These are phyloP conservation scores for Orchestes rusci DNA, from an alignment of 2,888 invertebrate genomes.

Conservation along the genomic window DNA sequence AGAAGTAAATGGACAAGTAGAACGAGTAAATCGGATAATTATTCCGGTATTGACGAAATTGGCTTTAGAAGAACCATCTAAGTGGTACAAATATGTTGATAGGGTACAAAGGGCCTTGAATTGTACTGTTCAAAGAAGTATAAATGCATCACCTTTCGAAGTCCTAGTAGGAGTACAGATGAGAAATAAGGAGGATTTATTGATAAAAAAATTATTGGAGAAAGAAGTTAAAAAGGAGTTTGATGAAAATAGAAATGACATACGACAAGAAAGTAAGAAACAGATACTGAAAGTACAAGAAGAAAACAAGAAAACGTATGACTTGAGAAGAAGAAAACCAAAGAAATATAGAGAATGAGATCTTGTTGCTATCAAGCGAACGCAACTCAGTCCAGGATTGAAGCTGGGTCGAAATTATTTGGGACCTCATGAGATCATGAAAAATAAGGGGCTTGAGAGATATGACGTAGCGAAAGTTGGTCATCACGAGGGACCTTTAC, in stretches of 20 bases:
- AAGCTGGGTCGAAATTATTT: slow-evolving; percentile 36
- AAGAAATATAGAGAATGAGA: slow-evolving; percentile 27
- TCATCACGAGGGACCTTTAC: slow-evolving; percentile 15
- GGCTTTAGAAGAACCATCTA: slow-evolving; percentile 14
- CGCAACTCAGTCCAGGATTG: slow-evolving; percentile 36
- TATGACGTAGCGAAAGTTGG: no score
- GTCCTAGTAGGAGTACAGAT: slow-evolving; percentile 14
- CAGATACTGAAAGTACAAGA: slow-evolving; percentile 23
- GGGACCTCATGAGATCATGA: slow-evolving; percentile 31
- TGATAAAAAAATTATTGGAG: slow-evolving; percentile 32
- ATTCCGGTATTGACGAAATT: slow-evolving; percentile 17
- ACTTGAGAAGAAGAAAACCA: slow-evolving; percentile 27
- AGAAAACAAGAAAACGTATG: slow-evolving; percentile 28
- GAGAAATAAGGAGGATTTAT: slow-evolving; percentile 27
- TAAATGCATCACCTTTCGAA: slow-evolving; percentile 26
- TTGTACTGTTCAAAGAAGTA: slow-evolving; percentile 25
- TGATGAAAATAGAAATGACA: slow-evolving; percentile 16
- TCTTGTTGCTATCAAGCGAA: slow-evolving; percentile 36
- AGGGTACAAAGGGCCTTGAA: slow-evolving; percentile 28
- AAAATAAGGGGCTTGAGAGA: slow-evolving; percentile 32
- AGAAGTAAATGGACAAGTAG: slow-evolving; percentile 37
- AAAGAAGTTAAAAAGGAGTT: slow-evolving; percentile 15
- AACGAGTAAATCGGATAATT: slow-evolving; percentile 28
- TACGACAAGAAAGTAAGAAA: slow-evolving; percentile 18
- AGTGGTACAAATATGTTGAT: slow-evolving; percentile 25